Conservation (phyloP, 1,140 invertebrate genomes). For the Drosophila ambigua region DNA sequence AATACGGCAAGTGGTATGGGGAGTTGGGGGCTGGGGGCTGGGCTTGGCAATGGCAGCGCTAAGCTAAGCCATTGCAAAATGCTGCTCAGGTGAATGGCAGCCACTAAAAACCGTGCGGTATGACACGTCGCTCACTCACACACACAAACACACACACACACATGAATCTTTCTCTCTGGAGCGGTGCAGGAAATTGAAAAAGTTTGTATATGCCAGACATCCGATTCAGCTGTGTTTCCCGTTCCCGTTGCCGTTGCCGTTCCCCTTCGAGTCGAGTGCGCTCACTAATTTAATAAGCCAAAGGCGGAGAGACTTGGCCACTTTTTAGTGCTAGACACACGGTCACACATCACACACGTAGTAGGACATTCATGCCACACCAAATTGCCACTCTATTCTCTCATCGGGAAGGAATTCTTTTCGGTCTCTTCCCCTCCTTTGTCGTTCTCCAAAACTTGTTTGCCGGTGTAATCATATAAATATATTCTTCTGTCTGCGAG, state of each 20-base stretch:
- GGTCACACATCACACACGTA: slow-evolving; percentile 18
- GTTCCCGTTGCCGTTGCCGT: background rate
- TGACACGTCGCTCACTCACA: slow-evolving; percentile 27
- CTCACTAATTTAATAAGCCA: slow-evolving; percentile 78
- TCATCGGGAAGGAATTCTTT: background rate
- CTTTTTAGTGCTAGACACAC: slow-evolving; percentile 52
- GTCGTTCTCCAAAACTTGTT: slow-evolving; percentile 57
- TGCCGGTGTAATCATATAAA: slow-evolving; percentile 74
- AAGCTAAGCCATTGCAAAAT: slow-evolving; percentile 48
- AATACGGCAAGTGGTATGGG: slow-evolving; percentile 18
- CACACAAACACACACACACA: slow-evolving; percentile 4
- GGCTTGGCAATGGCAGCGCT: slow-evolving; percentile 28
- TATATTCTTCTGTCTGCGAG: slow-evolving; percentile 48
- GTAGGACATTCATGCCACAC: background rate
- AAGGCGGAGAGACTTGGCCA: slow-evolving; percentile 55
- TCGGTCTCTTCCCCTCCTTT: slow-evolving; percentile 16
- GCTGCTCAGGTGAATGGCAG: slow-evolving; percentile 36
- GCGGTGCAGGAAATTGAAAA: slow-evolving; percentile 74
- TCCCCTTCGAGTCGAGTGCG: slow-evolving; percentile 58
- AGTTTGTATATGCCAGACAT: slow-evolving; percentile 72
- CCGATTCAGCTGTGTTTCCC: slow-evolving; percentile 59
- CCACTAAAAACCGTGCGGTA: slow-evolving; percentile 48
- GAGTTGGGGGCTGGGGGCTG: background rate
- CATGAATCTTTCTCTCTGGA: background rate
- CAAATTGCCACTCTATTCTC: slow-evolving; percentile 33